A percentile compares a stretch with the other conserved stretches of the same genome.
Conservation (phyloP, 2,113 vertebrate genomes). For the Notothenia coriiceps region DNA sequence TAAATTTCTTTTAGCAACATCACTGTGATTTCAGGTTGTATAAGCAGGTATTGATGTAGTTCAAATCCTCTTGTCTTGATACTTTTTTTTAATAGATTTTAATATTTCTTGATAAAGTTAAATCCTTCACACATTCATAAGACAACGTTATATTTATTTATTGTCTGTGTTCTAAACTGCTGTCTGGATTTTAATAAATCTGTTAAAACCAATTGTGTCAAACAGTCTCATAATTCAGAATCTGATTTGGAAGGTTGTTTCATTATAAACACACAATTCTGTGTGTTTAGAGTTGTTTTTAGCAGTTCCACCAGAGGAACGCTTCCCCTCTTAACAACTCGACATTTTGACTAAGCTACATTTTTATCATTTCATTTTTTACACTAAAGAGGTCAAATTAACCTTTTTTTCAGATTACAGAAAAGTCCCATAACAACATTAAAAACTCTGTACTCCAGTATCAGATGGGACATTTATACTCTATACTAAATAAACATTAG, state of each 20-base stretch:
- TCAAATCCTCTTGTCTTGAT: not conserved
- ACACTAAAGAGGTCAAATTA: too few relatives aligned
- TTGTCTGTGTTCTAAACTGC: constrained; percentile 17
- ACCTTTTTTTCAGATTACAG: too few relatives aligned
- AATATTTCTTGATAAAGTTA: constrained; percentile 6
- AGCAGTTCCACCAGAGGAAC: too few relatives aligned
- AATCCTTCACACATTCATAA: not conserved
- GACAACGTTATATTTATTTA: constrained; percentile 50
- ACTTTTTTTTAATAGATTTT: not conserved
- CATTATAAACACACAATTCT: not conserved
- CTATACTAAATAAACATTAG: too few relatives aligned
- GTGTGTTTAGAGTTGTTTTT: too few relatives aligned
- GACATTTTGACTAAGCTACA: too few relatives aligned
- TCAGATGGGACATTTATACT: too few relatives aligned
- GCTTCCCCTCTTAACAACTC: too few relatives aligned
- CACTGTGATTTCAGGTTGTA: constrained; percentile 9
- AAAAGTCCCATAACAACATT: too few relatives aligned
- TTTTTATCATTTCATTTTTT: too few relatives aligned
- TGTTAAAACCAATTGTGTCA: constrained; percentile 10
- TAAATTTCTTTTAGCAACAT: not conserved
- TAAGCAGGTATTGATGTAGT: not conserved
- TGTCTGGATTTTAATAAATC: constrained; percentile 59
- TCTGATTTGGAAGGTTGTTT: not conserved
- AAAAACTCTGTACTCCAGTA: too few relatives aligned
- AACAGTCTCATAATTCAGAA: not conserved